These are phyloP conservation scores for Butorides virescens DNA, from an alignment of 2,113 vertebrate genomes.

Conservation along the genomic window DNA sequence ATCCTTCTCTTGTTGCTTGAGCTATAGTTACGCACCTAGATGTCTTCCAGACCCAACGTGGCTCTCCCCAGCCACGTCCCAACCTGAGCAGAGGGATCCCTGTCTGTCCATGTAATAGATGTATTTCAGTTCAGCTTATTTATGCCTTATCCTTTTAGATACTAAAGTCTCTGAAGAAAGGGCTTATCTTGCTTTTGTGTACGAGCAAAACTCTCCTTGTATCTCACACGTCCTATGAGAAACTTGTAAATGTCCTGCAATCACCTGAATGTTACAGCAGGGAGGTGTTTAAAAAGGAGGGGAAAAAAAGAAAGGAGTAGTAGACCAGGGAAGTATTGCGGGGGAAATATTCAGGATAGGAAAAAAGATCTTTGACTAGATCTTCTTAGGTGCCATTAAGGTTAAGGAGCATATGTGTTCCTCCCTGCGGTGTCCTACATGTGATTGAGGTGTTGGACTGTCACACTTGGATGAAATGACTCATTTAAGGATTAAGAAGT, in stretches of 20 bases:
- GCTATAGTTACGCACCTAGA: not conserved
- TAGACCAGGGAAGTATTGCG: not conserved
- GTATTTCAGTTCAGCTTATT: not conserved
- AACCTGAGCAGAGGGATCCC: not conserved
- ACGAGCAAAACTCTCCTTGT: not conserved
- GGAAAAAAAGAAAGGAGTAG: fast-evolving
- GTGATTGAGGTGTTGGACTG: not conserved
- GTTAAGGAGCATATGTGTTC: not conserved
- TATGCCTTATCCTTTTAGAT: not conserved
- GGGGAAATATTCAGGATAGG: not conserved
- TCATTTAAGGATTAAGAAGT: not conserved
- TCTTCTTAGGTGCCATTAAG: not conserved
- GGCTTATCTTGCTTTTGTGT: not conserved
- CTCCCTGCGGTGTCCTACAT: not conserved
- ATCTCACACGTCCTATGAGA: not conserved
- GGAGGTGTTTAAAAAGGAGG: not conserved
- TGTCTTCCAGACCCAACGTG: not conserved
- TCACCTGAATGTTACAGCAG: not conserved
- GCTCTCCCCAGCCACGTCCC: not conserved
- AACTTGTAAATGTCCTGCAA: not conserved
- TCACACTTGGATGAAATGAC: not conserved
- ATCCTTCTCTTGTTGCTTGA: not conserved
- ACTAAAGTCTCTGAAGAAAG: not conserved
- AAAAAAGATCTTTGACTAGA: not conserved
- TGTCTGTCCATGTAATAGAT: not conserved